Conservation (phyloP, 2,113 vertebrate genomes). For the Tragelaphus buxtoni region DNA sequence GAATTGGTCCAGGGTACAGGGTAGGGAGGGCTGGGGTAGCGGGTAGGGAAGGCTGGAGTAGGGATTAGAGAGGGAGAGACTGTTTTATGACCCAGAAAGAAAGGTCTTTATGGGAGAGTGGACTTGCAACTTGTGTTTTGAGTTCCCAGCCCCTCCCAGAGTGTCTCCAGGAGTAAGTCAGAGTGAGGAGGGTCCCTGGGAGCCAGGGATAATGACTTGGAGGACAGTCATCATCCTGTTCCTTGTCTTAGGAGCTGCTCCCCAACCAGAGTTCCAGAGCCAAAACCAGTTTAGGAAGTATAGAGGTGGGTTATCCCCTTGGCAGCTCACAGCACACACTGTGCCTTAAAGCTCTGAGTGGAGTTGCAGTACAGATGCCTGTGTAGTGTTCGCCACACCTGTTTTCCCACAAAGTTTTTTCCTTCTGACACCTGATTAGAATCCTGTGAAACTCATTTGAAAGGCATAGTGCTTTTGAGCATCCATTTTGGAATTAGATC, state of each 20-base stretch:
- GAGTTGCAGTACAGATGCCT: not conserved
- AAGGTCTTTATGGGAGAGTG: not conserved
- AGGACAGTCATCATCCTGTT: not conserved
- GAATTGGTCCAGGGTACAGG: not conserved
- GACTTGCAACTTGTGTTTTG: not conserved
- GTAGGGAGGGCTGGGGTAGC: not conserved
- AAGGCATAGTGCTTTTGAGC: not conserved
- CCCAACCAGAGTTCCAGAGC: not conserved
- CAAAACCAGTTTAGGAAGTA: not conserved
- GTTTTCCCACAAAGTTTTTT: not conserved
- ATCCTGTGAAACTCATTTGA: not conserved
- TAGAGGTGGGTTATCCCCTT: not conserved
- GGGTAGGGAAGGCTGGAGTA: not conserved
- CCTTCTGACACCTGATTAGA: not conserved
- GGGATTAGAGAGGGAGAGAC: not conserved
- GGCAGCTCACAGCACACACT: not conserved
- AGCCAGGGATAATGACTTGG: not conserved
- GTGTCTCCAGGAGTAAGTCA: not conserved
- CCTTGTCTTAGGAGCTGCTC: not conserved
- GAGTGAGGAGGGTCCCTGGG: not conserved
- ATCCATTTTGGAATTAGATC: not conserved
- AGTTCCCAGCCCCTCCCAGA: not conserved
- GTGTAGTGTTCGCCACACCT: not conserved
- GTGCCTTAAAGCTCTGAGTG: not conserved
- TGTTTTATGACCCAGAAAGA: not conserved